Percentiles rank a stretch among this genome's conserved stretches.
These are phyloP conservation scores for Acromyrmex echinatior DNA, from an alignment of 1,140 invertebrate genomes.

Conservation along the genomic window DNA sequence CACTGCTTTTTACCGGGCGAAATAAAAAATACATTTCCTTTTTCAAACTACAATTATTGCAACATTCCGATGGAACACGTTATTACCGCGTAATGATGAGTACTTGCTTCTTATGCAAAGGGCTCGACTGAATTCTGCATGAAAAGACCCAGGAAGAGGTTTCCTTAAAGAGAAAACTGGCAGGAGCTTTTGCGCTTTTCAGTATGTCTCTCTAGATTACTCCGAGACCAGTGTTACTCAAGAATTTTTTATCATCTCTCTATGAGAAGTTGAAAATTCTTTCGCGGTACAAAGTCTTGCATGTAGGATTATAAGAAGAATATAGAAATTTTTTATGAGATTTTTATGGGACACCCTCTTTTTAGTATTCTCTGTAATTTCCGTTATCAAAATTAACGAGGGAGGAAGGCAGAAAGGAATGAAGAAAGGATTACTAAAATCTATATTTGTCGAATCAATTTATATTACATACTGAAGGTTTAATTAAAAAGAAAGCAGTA, in stretches of 20 bases:
- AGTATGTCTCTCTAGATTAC: neutral
- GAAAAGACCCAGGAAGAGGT: neutral
- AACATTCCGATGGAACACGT: neutral
- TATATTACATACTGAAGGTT: neutral
- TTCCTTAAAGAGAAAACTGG: neutral
- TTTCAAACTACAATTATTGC: neutral
- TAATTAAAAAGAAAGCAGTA: conserved; percentile 1
- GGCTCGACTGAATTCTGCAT: neutral
- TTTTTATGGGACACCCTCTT: neutral
- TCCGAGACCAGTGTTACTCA: neutral
- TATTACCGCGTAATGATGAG: neutral
- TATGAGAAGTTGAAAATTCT: neutral
- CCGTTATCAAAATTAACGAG: conserved; percentile 7
- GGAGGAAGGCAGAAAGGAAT: neutral
- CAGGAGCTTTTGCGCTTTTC: neutral
- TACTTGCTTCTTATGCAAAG: neutral
- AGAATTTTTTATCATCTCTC: conserved; percentile 3
- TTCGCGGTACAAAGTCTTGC: neutral
- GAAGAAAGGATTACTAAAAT: neutral
- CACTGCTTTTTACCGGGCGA: conserved; percentile 4
- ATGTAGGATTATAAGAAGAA: neutral
- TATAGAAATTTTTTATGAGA: neutral
- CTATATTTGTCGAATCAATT: conserved; percentile 11
- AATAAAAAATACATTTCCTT: conserved; percentile 20
- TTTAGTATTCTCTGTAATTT: conserved; percentile 11